Evolutionary conservation across 92 coral and sea anemone species (phyloP), one percentile per base, ranked within the genome.

Genomic region (Parazoanthus swiftii): DNA sequence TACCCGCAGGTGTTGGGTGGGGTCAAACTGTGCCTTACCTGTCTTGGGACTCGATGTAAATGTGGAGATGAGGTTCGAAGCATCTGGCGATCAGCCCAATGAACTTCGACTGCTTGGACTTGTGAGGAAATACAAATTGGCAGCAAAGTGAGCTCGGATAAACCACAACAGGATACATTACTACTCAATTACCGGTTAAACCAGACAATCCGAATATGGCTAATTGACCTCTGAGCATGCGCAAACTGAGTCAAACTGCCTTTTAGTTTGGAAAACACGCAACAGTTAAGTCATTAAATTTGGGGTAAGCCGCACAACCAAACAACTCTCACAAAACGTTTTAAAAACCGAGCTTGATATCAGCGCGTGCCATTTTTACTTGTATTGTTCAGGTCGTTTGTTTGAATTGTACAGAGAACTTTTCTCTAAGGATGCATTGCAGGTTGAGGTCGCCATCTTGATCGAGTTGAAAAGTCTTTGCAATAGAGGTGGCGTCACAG

Each of bases 11-110:
- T 4, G 44, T 37, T 1, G 25, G 26, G 29, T 50, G 37, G 14
- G 58, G 37, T 39, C n/a, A 42, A 58, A 39, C 7, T 15, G 26
- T 48, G 25, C 68, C 84, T 80, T 92, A 97, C 99, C 93, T 97
- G 89, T 95, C 99, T 87, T 97, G 99, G 36, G 99, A 97, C 82
- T 95, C 98, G 39, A 97, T 97, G 63, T 97, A 97, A 81, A 97
- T 94, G 85, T 97, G 98, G 43, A 97, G 92, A 83, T 97, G 99
- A 48, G 99, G 94, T 70, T 97, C 99, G 80, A 97, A 97, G 71
- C 99, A 97, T 82, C 99, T 91, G 76, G 99, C 94, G 42, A 97
- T 95, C 89, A 97, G 89, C 72, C 99, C 99, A 39, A 91, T 80
- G 65, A 97, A 95, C 88, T 91, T 96, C 38, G 99, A 95, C 82